These are phyloP conservation scores for Lysiphlebus fabarum DNA, from an alignment of 1,140 invertebrate genomes.

Conservation along the genomic window DNA sequence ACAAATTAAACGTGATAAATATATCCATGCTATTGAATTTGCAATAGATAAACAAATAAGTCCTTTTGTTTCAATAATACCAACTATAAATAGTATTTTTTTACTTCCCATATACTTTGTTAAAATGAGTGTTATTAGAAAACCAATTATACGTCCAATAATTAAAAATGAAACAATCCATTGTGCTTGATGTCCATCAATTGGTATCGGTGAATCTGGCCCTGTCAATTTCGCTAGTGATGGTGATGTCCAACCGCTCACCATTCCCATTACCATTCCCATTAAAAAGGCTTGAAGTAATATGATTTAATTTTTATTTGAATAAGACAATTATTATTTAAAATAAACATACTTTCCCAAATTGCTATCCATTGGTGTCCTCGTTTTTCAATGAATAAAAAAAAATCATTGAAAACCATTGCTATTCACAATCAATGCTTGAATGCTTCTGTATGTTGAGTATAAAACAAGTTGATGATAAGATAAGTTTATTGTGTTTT, in stretches of 20 bases:
- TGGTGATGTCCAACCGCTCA: slow-evolving; percentile 57
- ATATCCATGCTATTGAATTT: slow-evolving; percentile 54
- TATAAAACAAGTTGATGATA: too few species aligned
- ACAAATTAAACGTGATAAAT: slow-evolving; percentile 55
- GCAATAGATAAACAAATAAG: slow-evolving; percentile 65
- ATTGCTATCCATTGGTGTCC: slow-evolving; percentile 1
- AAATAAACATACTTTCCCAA: slow-evolving; percentile 7
- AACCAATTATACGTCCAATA: slow-evolving; percentile 52
- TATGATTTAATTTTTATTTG: neutral
- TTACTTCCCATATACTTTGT: slow-evolving; percentile 65
- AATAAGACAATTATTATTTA: neutral
- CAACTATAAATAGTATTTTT: slow-evolving; percentile 60
- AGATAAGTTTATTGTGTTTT: too few species aligned
- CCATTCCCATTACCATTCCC: slow-evolving; percentile 24
- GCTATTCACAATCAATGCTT: too few species aligned
- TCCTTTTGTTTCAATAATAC: slow-evolving; percentile 60
- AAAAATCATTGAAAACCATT: too few species aligned
- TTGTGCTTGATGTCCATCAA: slow-evolving; percentile 61
- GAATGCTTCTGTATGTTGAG: too few species aligned
- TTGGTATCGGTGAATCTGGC: slow-evolving; percentile 54
- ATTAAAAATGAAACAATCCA: slow-evolving; percentile 65
- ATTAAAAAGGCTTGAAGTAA: slow-evolving; percentile 29
- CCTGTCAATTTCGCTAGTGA: slow-evolving; percentile 54
- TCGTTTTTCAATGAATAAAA: too few species aligned
- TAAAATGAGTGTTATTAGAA: slow-evolving; percentile 38